phyloP scores from a whole-genome alignment of 2,113 vertebrate genomes.

The Oreochromis spilurus region DNA sequence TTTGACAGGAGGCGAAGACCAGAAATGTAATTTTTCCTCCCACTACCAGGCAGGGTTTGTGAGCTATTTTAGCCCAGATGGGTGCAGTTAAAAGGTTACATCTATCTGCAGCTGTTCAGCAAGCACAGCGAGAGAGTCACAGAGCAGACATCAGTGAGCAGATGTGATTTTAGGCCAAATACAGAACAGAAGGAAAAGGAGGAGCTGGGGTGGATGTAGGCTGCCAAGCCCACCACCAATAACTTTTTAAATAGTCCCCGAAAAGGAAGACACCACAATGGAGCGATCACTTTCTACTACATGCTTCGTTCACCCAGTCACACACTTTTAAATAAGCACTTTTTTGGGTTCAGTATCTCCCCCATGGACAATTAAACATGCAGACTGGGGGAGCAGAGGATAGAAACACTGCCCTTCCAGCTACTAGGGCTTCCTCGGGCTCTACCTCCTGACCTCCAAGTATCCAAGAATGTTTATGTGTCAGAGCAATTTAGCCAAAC shows the following conservation, averaged over 20 bases:
- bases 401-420: not conserved
- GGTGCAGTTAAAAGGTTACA: not conserved
- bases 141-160: not conserved
- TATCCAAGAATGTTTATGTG: not conserved
- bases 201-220: not conserved
- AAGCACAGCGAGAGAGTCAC: not conserved
- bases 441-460: not conserved
- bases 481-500: not conserved
- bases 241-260: not conserved
- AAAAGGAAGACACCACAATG: not conserved
- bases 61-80: not conserved
- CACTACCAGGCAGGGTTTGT: not conserved
- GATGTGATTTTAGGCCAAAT: not conserved
- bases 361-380: not conserved
- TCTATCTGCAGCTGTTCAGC: not conserved
- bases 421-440: not conserved
- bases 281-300: not conserved
- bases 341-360: not conserved
- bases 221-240: not conserved
- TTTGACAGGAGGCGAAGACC: not conserved
- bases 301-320: not conserved
- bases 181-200: not conserved
- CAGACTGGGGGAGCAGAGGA: not conserved
- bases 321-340: not conserved
- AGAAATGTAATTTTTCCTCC: not conserved